A percentile compares a stretch with the other conserved stretches of the same genome.
These are phyloP conservation scores for Neotoxoptera formosana DNA, from an alignment of 1,140 invertebrate species.

Conservation along the genomic window DNA sequence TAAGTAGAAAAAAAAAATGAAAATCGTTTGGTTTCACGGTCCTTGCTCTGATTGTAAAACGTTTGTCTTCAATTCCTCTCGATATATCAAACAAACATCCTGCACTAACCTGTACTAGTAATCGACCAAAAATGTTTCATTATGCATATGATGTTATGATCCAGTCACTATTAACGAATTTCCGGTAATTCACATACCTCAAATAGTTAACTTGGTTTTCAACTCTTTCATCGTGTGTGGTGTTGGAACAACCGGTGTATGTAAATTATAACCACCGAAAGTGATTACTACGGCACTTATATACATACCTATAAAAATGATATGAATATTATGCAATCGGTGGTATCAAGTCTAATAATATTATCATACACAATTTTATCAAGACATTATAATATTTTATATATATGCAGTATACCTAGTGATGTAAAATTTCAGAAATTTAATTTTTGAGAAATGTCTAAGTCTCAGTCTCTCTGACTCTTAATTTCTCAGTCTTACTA, in stretches of 20 bases:
- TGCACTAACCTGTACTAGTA: not conserved
- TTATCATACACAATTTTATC: not conserved
- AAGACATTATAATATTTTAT: not conserved
- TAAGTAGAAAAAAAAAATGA: not conserved
- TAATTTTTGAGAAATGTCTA: no score
- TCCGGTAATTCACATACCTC: not conserved
- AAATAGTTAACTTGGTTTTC: not conserved
- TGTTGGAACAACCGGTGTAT: not conserved
- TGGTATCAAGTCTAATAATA: not conserved
- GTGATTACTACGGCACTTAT: not conserved
- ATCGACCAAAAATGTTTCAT: not conserved
- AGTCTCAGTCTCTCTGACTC: no score
- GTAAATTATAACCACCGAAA: slow-evolving; percentile 1
- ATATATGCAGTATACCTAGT: no score
- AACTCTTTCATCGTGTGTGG: not conserved
- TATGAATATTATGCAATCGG: not conserved
- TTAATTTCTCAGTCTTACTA: not conserved
- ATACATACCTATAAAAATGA: not conserved
- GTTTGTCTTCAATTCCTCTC: not conserved
- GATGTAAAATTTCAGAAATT: no score
- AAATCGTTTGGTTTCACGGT: not conserved
- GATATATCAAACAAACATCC: not conserved
- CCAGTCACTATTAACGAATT: not conserved
- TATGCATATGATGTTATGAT: not conserved
- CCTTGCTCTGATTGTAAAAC: not conserved